phyloP scores from a whole-genome alignment of 2,888 invertebrate species.

The Gortyna flavago region DNA sequence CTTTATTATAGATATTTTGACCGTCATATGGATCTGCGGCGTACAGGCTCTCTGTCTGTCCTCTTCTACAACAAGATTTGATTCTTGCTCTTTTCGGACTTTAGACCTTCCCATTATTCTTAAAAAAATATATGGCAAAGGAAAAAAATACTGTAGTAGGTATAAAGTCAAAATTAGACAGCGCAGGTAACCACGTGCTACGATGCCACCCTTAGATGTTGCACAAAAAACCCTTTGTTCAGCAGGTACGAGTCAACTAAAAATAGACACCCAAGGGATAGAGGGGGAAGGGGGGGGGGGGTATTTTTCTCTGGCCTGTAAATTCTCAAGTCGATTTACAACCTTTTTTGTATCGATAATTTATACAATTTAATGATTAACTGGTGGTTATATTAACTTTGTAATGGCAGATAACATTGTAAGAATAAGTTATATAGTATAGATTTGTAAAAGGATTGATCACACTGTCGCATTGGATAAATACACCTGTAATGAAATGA shows the following conservation, averaged over 20 bases:
- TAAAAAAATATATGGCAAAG: conserved; percentile 21
- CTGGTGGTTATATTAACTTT: not conserved
- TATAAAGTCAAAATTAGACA: conserved; percentile 8
- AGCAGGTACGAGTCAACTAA: conserved; percentile 39
- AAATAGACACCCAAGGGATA: conserved; percentile 21
- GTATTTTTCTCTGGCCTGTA: conserved; percentile 26
- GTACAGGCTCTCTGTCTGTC: too few species aligned
- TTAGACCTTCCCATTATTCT: conserved; percentile 17
- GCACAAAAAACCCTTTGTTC: conserved; percentile 54
- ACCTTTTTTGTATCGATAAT: not conserved
- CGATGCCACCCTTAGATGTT: conserved; percentile 26
- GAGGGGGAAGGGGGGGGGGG: too few species aligned
- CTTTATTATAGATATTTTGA: too few species aligned
- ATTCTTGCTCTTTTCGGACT: conserved; percentile 9
- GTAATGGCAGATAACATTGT: not conserved
- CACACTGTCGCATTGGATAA: too few species aligned
- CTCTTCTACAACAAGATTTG: not conserved
- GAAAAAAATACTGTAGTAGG: conserved; percentile 30
- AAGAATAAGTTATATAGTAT: too few species aligned
- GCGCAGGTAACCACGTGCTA: conserved; percentile 52
- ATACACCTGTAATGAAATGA: too few species aligned
- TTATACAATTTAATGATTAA: not conserved
- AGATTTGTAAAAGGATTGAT: too few species aligned
- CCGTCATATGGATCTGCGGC: too few species aligned
- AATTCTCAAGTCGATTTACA: conserved; percentile 44